These are phyloP conservation scores for Tiliqua scincoides DNA, from an alignment of 2,113 vertebrate genomes.

Conservation along the genomic window DNA sequence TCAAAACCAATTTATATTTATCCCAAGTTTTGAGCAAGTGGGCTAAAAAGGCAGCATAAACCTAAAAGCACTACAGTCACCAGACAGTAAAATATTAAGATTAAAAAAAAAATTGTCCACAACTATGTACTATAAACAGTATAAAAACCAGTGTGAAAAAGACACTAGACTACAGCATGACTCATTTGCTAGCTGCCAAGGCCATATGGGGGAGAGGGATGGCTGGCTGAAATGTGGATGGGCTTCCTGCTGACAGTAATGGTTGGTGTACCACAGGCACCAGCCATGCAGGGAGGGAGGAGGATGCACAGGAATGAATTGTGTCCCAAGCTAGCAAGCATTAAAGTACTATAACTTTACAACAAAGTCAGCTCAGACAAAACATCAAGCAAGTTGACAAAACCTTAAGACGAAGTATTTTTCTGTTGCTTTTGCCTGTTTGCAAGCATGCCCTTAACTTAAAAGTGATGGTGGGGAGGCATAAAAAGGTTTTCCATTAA, in stretches of 20 bases:
- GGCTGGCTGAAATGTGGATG: not conserved
- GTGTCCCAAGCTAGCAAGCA: not conserved
- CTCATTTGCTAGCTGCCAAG: not conserved
- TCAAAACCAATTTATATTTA: not conserved
- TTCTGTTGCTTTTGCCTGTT: not conserved
- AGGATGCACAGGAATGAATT: not conserved
- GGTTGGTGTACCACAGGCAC: not conserved
- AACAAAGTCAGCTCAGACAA: not conserved
- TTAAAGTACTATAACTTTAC: not conserved
- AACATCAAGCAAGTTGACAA: not conserved
- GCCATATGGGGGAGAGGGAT: not conserved
- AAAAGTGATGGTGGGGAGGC: not conserved
- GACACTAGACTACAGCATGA: not conserved
- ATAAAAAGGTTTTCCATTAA: not conserved
- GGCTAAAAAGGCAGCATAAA: not conserved
- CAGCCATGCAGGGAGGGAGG: not conserved
- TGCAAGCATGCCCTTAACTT: not conserved
- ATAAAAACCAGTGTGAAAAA: no score
- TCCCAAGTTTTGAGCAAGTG: not conserved
- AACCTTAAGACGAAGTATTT: not conserved
- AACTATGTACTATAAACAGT: not conserved
- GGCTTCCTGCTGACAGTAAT: not conserved
- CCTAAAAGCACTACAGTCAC: not conserved
- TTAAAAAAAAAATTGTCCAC: not conserved
- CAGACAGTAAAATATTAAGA: not conserved